Evolutionary conservation across 2,113 vertebrate species (phyloP).

Genomic region (Narcine bancroftii): DNA sequence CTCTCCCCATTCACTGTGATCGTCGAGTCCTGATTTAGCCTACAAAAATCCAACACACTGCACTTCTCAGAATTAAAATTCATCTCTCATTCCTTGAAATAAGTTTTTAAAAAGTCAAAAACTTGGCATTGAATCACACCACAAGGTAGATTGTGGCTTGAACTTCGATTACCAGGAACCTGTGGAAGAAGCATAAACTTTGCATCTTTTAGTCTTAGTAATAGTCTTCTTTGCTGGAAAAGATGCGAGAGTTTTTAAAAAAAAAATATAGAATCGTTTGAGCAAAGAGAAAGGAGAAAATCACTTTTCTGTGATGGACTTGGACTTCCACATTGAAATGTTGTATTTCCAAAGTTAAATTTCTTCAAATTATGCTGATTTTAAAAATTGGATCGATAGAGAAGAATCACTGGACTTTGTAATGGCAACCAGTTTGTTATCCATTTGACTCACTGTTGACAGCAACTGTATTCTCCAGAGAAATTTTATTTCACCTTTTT

Average conservation of each 20-base stretch:
- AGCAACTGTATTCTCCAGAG: background rate
- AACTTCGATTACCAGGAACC: background rate
- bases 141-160: background rate
- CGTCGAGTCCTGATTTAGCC: no score
- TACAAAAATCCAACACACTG: no score
- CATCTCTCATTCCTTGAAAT: background rate
- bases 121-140: background rate
- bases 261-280: background rate
- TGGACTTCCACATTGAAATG: background rate
- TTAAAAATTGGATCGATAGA: background rate
- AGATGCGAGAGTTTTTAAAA: background rate
- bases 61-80: no score
- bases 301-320: background rate
- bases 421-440: background rate
- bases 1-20: no score
- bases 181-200: background rate
- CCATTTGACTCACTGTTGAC: background rate
- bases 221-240: background rate
- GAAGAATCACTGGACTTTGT: background rate
- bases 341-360: background rate
- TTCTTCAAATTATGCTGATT: background rate
- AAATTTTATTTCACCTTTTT: background rate
- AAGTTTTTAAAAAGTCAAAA: background rate
- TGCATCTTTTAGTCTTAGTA: background rate
- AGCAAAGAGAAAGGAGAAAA: background rate